These are phyloP conservation scores for Canis aureus DNA, from an alignment of 2,113 vertebrate genomes.

Conservation along the genomic window DNA sequence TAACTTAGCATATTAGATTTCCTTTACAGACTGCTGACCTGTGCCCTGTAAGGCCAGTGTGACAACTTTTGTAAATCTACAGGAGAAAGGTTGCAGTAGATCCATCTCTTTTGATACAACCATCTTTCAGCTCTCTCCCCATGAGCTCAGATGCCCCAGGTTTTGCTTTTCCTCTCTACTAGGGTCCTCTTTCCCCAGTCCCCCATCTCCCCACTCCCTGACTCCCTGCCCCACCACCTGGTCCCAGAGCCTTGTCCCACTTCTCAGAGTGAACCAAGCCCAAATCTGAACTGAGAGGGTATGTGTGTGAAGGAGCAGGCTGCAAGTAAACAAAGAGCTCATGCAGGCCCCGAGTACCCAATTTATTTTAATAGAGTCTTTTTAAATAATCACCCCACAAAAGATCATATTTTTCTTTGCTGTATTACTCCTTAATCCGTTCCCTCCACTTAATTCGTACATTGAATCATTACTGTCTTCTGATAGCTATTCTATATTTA, in stretches of 20 bases:
- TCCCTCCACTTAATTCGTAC: slow-evolving; percentile 42
- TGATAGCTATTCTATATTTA: slow-evolving; percentile 55
- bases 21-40: neutral
- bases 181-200: neutral
- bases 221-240: neutral
- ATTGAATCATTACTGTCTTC: slow-evolving; percentile 61
- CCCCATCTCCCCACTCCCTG: no score
- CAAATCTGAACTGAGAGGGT: neutral
- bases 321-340: neutral
- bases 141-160: rapidly evolving
- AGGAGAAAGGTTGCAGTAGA: neutral
- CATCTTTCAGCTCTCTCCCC: neutral
- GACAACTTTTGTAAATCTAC: neutral
- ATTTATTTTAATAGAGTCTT: slow-evolving; percentile 40
- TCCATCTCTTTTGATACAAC: neutral
- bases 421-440: slow-evolving; percentile 13
- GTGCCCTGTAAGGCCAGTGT: neutral
- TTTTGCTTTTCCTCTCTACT: neutral
- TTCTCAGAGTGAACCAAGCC: neutral
- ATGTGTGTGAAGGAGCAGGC: neutral
- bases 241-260: neutral
- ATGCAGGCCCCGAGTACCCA: neutral
- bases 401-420: slow-evolving; percentile 42
- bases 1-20: neutral
- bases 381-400: slow-evolving; percentile 6